phyloP scores from a whole-genome alignment of 2,113 vertebrate genomes.

The Gallinago jamesoni region DNA sequence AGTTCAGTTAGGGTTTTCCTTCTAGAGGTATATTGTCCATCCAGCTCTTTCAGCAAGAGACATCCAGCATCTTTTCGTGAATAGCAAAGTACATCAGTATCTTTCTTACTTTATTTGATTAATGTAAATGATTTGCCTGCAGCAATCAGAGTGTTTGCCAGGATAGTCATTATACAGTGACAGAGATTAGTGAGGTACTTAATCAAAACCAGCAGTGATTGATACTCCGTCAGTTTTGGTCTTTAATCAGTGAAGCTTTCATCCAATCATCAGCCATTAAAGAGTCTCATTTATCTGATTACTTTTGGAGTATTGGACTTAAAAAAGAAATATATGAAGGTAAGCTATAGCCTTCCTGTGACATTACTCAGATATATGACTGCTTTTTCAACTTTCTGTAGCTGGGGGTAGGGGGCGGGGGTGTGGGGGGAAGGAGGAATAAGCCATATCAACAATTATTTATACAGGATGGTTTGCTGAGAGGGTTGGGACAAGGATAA shows the following conservation, averaged over 20 bases:
- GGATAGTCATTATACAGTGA: constrained; percentile 64
- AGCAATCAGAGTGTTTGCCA: constrained; percentile 64
- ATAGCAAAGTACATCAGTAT: neutral
- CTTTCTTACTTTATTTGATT: constrained; percentile 58
- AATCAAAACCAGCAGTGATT: constrained; percentile 70
- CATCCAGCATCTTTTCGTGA: neutral
- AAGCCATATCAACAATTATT: neutral
- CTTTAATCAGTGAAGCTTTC: constrained; percentile 68
- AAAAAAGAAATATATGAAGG: neutral
- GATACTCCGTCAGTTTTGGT: constrained; percentile 58
- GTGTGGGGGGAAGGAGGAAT: neutral
- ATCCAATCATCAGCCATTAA: constrained; percentile 55
- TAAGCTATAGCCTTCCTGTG: neutral
- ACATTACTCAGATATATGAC: neutral
- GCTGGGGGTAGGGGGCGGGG: neutral
- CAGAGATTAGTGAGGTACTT: constrained; percentile 66
- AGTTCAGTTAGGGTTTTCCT: neutral
- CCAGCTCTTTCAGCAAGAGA: neutral
- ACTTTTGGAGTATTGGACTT: constrained; percentile 22
- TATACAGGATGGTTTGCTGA: neutral
- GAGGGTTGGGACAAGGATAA: neutral
- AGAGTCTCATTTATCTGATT: constrained; percentile 53
- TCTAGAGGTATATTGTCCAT: neutral
- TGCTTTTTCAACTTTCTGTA: neutral
- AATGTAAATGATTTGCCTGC: constrained; percentile 63